A percentile compares a stretch with the other conserved stretches of the same genome.
These are phyloP conservation scores for Drosophila melanosoma DNA, from an alignment of 2,888 invertebrate species.

Conservation along the genomic window DNA sequence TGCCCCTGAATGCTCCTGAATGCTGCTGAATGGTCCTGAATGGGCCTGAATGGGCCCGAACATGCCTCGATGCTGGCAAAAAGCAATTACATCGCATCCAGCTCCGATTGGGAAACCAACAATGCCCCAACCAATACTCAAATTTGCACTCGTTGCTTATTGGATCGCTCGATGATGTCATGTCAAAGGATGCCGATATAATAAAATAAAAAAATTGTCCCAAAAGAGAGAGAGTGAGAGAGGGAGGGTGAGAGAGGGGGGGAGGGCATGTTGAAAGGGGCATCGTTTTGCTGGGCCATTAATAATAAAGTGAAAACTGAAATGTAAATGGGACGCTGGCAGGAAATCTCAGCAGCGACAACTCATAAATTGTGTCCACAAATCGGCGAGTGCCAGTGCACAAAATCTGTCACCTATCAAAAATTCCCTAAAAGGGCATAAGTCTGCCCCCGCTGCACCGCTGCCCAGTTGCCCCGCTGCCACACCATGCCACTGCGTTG, in stretches of 20 bases:
- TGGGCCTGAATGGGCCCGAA: not conserved
- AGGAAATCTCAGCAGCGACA: constrained; percentile 64
- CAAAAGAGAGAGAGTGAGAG: constrained; percentile 13
- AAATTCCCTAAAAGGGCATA: constrained; percentile 84
- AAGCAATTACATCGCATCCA: constrained; percentile 79
- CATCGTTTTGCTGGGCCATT: constrained; percentile 40
- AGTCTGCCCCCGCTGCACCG: constrained; percentile 41
- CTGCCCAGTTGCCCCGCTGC: not conserved
- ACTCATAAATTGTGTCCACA: constrained; percentile 81
- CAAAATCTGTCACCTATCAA: constrained; percentile 84
- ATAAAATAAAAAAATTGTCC: constrained; percentile 50
- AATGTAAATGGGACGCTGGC: constrained; percentile 58
- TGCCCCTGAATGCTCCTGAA: constrained; percentile 10
- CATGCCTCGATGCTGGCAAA: constrained; percentile 48
- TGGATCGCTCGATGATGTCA: constrained; percentile 35
- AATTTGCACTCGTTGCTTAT: constrained; percentile 38
- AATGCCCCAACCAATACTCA: not conserved
- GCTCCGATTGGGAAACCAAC: not conserved
- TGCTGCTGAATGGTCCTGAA: constrained; percentile 10
- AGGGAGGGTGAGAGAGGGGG: not conserved
- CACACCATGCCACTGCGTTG: not conserved
- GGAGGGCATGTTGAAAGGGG: not conserved
- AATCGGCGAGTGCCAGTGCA: constrained; percentile 64
- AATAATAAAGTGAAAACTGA: constrained; percentile 70
- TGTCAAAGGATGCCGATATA: constrained; percentile 45